Percentiles rank a stretch among this genome's conserved stretches.
Evolutionary conservation across 2,797 vertebrate species (phyloP).

Genomic region (Corythornis leucogaster): DNA sequence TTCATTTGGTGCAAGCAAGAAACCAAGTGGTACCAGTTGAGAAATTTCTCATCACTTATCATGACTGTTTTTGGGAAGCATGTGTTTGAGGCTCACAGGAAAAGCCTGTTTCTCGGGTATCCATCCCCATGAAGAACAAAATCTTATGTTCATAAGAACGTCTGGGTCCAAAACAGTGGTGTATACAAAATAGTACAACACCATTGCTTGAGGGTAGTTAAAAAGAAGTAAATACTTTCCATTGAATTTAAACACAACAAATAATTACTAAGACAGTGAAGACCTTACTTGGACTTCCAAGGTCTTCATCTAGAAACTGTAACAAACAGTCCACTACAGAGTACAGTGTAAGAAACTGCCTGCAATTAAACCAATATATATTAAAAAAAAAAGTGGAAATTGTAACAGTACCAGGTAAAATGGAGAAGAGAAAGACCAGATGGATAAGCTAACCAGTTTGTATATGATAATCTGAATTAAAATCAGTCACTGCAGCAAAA

Average conservation of each 20-base stretch:
- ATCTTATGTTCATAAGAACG: not conserved
- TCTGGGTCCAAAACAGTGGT: not conserved
- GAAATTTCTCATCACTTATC: not conserved
- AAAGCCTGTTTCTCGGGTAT: not conserved
- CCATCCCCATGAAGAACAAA: not conserved
- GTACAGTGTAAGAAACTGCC: not conserved
- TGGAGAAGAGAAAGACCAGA: not conserved
- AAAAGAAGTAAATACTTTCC: not conserved
- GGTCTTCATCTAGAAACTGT: not conserved
- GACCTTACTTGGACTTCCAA: not conserved
- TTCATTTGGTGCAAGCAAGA: not conserved
- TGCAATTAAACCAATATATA: not conserved
- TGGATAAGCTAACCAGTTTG: not conserved
- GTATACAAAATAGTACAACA: not conserved
- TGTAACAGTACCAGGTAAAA: not conserved
- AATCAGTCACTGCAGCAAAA: not conserved
- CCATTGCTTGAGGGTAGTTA: not conserved
- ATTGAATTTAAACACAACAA: not conserved
- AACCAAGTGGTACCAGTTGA: not conserved
- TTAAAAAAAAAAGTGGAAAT: not conserved
- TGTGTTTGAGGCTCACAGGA: not conserved
- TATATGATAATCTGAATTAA: not conserved
- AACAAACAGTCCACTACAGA: not conserved
- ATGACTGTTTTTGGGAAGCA: not conserved
- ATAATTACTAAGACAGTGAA: not conserved